phyloP scores from a whole-genome alignment of 2,113 vertebrate genomes.

The Pica pica region DNA sequence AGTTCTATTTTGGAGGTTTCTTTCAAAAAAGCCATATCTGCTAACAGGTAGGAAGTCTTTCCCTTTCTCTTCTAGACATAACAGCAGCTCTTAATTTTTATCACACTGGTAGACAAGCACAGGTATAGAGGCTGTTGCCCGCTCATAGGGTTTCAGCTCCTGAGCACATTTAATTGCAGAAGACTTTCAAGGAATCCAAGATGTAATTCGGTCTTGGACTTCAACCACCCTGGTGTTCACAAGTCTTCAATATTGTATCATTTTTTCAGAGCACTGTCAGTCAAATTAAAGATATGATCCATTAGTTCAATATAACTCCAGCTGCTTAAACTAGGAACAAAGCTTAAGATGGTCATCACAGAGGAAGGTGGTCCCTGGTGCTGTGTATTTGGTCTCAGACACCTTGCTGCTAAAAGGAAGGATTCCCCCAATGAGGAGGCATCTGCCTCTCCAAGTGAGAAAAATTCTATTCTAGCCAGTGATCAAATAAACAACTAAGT shows the following conservation, averaged over 20 bases:
- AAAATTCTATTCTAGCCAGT: not conserved
- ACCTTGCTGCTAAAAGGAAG: not conserved
- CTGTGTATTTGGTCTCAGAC: not conserved
- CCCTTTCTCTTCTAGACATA: not conserved
- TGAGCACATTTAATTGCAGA: not conserved
- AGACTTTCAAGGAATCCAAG: not conserved
- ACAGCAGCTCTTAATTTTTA: not conserved
- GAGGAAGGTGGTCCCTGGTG: not conserved
- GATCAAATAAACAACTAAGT: not conserved
- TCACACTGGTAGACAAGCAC: not conserved
- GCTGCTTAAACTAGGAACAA: not conserved
- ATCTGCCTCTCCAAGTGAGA: not conserved
- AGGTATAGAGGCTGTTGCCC: not conserved
- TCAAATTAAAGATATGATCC: not conserved
- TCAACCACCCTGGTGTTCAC: not conserved
- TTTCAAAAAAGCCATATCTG: rapidly evolving
- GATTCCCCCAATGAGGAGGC: not conserved
- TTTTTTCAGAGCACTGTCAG: not conserved
- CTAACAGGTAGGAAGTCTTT: not conserved
- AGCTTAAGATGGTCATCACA: rapidly evolving
- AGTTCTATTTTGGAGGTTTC: not conserved
- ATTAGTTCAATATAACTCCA: not conserved
- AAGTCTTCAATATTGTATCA: rapidly evolving
- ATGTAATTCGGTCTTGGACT: not conserved
- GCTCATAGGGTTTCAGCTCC: not conserved